Base-by-base conservation (phyloP, 2,888 invertebrate species). In the Steinernema scapterisci region DNA sequence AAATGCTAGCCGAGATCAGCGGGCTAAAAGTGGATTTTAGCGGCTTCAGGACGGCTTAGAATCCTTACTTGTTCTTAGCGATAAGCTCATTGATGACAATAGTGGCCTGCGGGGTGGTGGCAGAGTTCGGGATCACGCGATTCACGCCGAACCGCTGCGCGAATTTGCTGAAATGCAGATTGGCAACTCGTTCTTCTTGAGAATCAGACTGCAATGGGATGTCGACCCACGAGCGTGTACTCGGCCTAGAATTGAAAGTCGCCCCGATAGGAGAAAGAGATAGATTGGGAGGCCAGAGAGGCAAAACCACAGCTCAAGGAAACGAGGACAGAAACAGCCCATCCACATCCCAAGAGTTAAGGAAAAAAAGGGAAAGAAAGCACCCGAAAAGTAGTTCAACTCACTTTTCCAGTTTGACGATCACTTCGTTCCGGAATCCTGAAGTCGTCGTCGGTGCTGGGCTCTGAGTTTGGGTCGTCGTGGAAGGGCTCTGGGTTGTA, bases 161-260 rank as follows among this genome's bases (percentile, higher is more conserved):
- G 70, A 74, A 74, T 56, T 74, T 74, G 27, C 44, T 56, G 38
- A 74, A 74, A 74, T 74, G 74, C 56, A 70, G 44, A 44, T 70
- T 74, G 44, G 25, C 74, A 56, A 56, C 43, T 23, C 70, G 56
- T 19, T 51, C n/a, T 71, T 74, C 74, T 45, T 74, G 63, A 63
- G 63, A 63, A 27, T 63, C 63, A 63, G 63, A 63, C 63, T 63
- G 63, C 63, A 63, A 63, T 16, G 63, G 63, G 27, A 63, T 63
- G 63, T 63, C 63, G 63, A 63, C 63, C 63, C 63, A 63, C 31
- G 63, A 63, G 63, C 63, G 63, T 13, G 63, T 63, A 63, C 63
- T 63, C 63, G 63, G 63, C 63, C 63, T 63, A 63, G 63, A 63
- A 63, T 63, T 63, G 63, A 63, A 6, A 63, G 63, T 63, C 63